Base-by-base conservation (phyloP, 2,888 invertebrate genomes). In the Blastobasis lacticolella region DNA sequence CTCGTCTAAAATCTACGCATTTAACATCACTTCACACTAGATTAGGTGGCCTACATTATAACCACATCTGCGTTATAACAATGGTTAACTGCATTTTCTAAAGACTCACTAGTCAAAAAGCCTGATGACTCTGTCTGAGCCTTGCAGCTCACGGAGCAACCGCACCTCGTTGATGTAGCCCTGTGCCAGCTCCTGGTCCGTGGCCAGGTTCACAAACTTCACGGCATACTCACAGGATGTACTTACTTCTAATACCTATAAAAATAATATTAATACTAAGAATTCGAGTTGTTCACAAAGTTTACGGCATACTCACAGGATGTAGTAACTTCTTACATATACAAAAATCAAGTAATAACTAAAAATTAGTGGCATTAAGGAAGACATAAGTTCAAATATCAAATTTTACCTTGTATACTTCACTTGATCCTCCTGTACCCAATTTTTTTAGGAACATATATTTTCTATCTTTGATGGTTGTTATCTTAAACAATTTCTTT, bases 91-190 rank as follows among this genome's bases (percentile, higher is more conserved):
- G 1, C 1, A 23, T 23, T 23, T 3, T 23, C 23, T 23, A 23
- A 23, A 3, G 46, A 92, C 95, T 92, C 81, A 97, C 97, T 93
- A 95, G 74, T 95, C 95, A 79, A 91, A 93, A 73, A 99, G 92
- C 57, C 90, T 91, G 62, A 99, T 94, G 54, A 99, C 94, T 63
- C 94, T 91, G 53, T 93, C 90, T 54, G 95, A 94, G 58, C 93
- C 92, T 79, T 97, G 96, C 42, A 98, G 88, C 64, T 92, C 92
- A 43, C 93, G 84, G 55, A 99, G 87, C 62, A 97, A 85, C 53
- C 92, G 90, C 47, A 98, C 95, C 87, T 99, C 99, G 69, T 98
- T 97, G 57, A 94, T 88, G 76, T 95, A 98, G 38, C 95, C 94
- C 59, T 92, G 90, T 0, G 94, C 92, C 37, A 94, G 89, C 8